Base-by-base conservation (phyloP, 2,797 vertebrate species). In the Enoplosus armatus region DNA sequence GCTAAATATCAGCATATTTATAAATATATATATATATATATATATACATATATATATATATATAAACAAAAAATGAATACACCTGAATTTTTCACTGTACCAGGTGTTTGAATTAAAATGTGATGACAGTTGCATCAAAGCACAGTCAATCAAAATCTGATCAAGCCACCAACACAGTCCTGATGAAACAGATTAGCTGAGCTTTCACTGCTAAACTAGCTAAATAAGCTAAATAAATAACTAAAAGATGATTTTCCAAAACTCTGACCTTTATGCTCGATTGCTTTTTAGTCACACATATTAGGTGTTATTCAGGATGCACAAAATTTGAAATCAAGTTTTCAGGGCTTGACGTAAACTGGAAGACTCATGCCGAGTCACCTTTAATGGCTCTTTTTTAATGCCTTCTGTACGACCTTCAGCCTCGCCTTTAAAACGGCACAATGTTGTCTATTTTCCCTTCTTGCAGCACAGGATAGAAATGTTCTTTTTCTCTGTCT, bases 61-160 rank as follows among this genome's bases (percentile, higher is more conserved):
- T n/a, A n/a, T n/a, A n/a, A n/a, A n/a, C n/a, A n/a, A n/a, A n/a
- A n/a, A n/a, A n/a, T n/a, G n/a, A n/a, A n/a, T n/a, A n/a, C n/a
- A n/a, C n/a, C n/a, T n/a, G n/a, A n/a, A n/a, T n/a, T n/a, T n/a
- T n/a, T n/a, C n/a, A n/a, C n/a, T n/a, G n/a, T n/a, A n/a, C n/a
- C n/a, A n/a, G n/a, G n/a, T n/a, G n/a, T n/a, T 18, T 65, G 1
- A 14, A 54, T 45, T 20, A 7, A 16, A n/a, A 54, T 14, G 29
- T 8, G 24, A 24, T 55, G 48, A 62, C 37, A 27, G 39, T 29
- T 53, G n/a, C n/a, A n/a, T n/a, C n/a, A n/a, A n/a, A n/a, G n/a
- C n/a, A n/a, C n/a, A n/a, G 62, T 65, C 45, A 29, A 16, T 60
- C 18, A 41, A 24, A 80, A 80, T 66, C n/a, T 58, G 59, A 58